Base-by-base conservation (phyloP, 2,113 vertebrate genomes). In the Melanotaenia duboulayi region DNA sequence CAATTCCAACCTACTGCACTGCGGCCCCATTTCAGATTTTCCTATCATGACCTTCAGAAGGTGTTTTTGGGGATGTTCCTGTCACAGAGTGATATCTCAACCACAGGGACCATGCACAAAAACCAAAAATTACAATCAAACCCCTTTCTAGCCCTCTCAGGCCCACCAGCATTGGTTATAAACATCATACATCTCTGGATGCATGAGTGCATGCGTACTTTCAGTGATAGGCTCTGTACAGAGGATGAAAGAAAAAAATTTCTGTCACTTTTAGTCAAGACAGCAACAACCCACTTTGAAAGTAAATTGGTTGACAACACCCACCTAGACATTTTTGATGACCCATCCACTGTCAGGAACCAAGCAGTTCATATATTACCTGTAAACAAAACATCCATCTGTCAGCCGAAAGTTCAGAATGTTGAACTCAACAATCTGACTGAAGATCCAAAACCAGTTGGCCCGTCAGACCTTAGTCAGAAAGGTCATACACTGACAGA, bases 191-290 rank as follows among this genome's bases (percentile, higher is more conserved):
- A 90, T 11, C 91, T 97, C 10, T 97, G 96, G 96, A 83, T 94
- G 81, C 96, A 96, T 0, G 96, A 97, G 79, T 94, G 94, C 59
- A 89, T 94, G 77, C 94, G 94, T 5, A 95, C 92, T 0, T 97
- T 96, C 49, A 72, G 90, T 25, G 96, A 97, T 74, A 89, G 92
- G 2, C 80, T 96, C 10, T 72, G 83, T 54, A 91, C 91, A 7
- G 75, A 87, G 7, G 65, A 67, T 5, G 94, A 95, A 46, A 84
- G 65, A 2, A 76, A 82, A 35, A 52, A 39, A 40, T 89, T 95
- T 37, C 40, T 74, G 48, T 87, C 87, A 20, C 71, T 96, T 19
- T 78, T 96, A 70, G 67, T 81, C 48, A 54, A 81, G 9, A 83
- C 87, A 10, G 91, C 92, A 59, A 56, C 49, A 4, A 65, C 24